Evolutionary conservation across 2,113 vertebrate genomes (phyloP), one percentile per base, ranked within the genome.

Genomic region (Neodontobutis hainanensis): DNA sequence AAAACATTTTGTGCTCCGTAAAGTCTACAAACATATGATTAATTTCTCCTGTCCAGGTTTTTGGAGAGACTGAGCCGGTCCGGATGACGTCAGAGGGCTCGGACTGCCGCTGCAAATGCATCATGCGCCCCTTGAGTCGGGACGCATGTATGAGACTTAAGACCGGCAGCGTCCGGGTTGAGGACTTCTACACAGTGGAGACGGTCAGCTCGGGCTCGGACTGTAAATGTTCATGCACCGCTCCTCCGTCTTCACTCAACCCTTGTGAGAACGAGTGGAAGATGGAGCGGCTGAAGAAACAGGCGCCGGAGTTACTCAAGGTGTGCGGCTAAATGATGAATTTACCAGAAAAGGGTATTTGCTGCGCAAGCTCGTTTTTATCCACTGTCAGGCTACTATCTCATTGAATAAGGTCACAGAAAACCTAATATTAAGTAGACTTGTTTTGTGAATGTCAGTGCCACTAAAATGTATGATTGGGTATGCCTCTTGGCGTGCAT

Each of bases 201-300:
- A 98, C 97, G 0, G 93, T 98, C 83, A 98, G 96, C 91, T 97
- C 96, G 0, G 97, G 97, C 0, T 83, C 94, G 0, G 96, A 98
- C 92, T 99, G 97, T 78, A 95, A 91, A 86, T 99, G 97, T 78
- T 97, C 97, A 14, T 99, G 97, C 89, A 95, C 95, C 0, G 96
- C 97, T 0, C 97, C 97, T 0, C 96, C 97, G 0, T 95, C 97
- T 66, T 97, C 97, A 0, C 96, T 99, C 70, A 98, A 98, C 89
- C 97, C 97, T 69, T 99, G 97, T 0, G 97, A 98, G 91, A 97
- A 96, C 0, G 95, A 98, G 88, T 98, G 97, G 97, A 98, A 93
- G 91, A 95, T 95, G 93, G 97, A 99, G 86, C 97, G 95, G 83
- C 94, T 99, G 85, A 97, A 94, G 93, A 97, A 96, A 71, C 96